phyloP scores from a whole-genome alignment of 2,113 vertebrate genomes.

The Nothocercus julius region DNA sequence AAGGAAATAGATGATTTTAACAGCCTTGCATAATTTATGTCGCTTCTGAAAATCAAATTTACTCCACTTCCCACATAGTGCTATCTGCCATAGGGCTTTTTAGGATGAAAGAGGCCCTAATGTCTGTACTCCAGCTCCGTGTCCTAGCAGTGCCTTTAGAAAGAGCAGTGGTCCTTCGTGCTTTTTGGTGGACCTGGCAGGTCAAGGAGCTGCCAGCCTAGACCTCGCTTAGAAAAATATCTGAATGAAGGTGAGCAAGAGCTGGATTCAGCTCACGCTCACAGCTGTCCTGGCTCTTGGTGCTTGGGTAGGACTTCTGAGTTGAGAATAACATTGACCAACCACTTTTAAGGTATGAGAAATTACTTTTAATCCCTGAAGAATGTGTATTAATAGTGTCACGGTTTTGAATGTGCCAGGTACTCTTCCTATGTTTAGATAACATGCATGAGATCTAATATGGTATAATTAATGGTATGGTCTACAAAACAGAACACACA shows the following conservation, averaged over 20 bases:
- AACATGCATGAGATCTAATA: background rate
- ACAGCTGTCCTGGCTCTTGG: background rate
- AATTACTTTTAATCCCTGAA: background rate
- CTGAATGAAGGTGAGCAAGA: background rate
- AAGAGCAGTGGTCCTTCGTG: background rate
- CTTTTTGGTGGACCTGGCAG: background rate
- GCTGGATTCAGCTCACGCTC: background rate
- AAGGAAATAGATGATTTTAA: background rate
- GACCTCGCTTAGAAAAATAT: background rate
- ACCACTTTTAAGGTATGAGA: background rate
- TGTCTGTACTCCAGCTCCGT: background rate
- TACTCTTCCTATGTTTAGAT: background rate
- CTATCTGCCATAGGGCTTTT: rapidly evolving
- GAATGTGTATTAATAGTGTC: background rate
- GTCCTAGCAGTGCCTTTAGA: background rate
- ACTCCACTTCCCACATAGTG: background rate
- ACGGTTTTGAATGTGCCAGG: background rate
- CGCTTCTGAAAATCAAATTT: background rate
- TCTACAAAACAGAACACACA: background rate
- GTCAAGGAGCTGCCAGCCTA: background rate
- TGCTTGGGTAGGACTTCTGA: background rate
- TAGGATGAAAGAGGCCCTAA: background rate
- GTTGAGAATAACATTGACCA: background rate
- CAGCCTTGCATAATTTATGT: background rate
- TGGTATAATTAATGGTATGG: background rate